phyloP scores from a whole-genome alignment of 2,888 invertebrate species.

The Petrophora chlorosata region DNA sequence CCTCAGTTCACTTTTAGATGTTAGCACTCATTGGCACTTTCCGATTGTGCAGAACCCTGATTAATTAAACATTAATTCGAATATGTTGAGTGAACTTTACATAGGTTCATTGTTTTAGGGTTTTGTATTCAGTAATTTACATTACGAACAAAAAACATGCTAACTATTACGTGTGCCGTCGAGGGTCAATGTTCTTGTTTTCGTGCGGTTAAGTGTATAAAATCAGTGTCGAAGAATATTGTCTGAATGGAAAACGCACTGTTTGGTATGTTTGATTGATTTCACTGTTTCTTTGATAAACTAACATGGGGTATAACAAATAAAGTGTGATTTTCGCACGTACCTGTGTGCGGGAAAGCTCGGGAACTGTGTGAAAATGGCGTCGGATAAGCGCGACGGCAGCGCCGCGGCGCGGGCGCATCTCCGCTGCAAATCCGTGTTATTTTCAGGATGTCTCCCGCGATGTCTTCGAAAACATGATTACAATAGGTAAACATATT shows the following conservation, averaged over 20 bases:
- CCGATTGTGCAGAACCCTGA: conserved; percentile 38
- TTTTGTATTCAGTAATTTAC: conserved; percentile 63
- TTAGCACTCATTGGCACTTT: conserved; percentile 61
- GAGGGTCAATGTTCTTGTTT: conserved; percentile 74
- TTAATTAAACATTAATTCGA: conserved; percentile 39
- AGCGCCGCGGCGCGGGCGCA: conserved; percentile 75
- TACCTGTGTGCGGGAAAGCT: conserved; percentile 81
- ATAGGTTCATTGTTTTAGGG: conserved; percentile 44
- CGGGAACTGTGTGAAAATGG: conserved; percentile 79
- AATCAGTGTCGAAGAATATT: conserved; percentile 21
- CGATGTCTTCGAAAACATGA: conserved; percentile 75
- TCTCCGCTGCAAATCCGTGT: conserved; percentile 75
- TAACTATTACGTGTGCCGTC: conserved; percentile 77
- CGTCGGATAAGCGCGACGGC: conserved; percentile 70
- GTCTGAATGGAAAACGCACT: conserved; percentile 14
- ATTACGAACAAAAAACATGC: conserved; percentile 79
- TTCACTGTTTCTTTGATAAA: conserved; percentile 34
- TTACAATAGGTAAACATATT: conserved; percentile 48
- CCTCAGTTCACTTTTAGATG: conserved; percentile 74
- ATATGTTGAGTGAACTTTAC: conserved; percentile 41
- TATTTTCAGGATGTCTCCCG: conserved; percentile 84
- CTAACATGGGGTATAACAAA: conserved; percentile 30
- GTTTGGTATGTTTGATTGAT: conserved; percentile 29
- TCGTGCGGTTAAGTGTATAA: conserved; percentile 41
- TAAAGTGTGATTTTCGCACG: conserved; percentile 49